phyloP scores from a whole-genome alignment of 2,888 invertebrate species.

The Pandemis cinnamomeana region DNA sequence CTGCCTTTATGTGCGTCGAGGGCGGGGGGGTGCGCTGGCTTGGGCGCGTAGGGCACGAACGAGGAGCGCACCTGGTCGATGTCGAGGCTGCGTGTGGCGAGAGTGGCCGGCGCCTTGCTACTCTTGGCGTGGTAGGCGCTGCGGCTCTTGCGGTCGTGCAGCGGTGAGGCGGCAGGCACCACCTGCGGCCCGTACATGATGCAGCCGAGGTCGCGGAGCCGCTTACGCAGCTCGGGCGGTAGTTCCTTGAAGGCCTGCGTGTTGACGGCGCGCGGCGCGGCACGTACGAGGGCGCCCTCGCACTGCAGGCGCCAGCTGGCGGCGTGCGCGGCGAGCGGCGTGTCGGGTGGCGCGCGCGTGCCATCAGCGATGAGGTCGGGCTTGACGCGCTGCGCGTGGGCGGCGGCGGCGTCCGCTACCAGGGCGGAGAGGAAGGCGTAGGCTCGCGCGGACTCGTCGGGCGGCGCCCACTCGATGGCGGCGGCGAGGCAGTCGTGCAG shows the following conservation, averaged over 20 bases:
- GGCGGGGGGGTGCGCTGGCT: constrained; percentile 53
- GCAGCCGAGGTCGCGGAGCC: constrained; percentile 68
- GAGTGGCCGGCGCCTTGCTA: constrained; percentile 46
- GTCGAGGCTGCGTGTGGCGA: constrained; percentile 56
- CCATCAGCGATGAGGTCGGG: constrained; percentile 60
- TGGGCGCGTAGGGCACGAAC: constrained; percentile 69
- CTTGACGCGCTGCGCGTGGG: constrained; percentile 51
- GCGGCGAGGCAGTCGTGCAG: constrained; percentile 92
- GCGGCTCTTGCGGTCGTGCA: constrained; percentile 53
- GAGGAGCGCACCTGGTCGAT: constrained; percentile 70
- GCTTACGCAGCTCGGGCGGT: constrained; percentile 66
- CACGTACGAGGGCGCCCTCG: constrained; percentile 66
- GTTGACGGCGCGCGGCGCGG: constrained; percentile 64
- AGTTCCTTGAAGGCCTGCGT: constrained; percentile 69
- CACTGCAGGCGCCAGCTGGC: constrained; percentile 64
- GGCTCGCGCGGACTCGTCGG: constrained; percentile 93
- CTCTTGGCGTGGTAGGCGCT: constrained; percentile 47
- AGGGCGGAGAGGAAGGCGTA: constrained; percentile 82
- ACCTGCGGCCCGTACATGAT: constrained; percentile 62
- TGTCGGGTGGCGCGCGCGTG: constrained; percentile 50
- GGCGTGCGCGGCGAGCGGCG: constrained; percentile 55
- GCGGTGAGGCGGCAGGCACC: constrained; percentile 47
- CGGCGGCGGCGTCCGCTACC: constrained; percentile 50
- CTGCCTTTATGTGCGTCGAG: constrained; percentile 51
- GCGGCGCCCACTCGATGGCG: constrained; percentile 90